phyloP scores from a whole-genome alignment of 92 coral and sea anemone species.

The Palythoa grandis region DNA sequence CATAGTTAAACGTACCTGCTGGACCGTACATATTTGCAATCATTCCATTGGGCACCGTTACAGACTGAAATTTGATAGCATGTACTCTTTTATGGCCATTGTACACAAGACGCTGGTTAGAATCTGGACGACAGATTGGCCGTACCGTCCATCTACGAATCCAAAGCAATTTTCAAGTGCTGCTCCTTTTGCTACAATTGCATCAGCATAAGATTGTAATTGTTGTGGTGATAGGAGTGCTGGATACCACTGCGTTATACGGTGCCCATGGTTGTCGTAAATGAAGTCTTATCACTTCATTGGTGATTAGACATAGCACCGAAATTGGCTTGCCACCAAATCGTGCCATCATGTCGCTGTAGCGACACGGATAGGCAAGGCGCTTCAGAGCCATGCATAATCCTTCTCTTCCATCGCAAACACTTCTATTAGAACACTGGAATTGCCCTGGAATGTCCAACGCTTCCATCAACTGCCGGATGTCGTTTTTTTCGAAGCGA shows the following conservation, averaged over 20 bases:
- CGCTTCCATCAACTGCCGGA: background rate
- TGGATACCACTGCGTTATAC: constrained; percentile 5
- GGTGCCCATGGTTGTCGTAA: constrained; percentile 7
- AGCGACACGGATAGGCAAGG: background rate
- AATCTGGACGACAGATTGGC: background rate
- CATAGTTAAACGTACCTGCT: constrained; percentile 4
- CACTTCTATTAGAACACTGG: constrained; percentile 8
- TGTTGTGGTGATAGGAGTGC: constrained; percentile 2
- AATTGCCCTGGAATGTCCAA: constrained; percentile 33
- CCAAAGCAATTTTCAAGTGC: constrained; percentile 4
- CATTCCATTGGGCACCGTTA: constrained; percentile 7
- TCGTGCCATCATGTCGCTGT: background rate
- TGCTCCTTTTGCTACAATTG: background rate
- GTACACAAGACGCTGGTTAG: background rate
- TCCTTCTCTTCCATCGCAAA: background rate
- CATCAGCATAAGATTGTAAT: constrained; percentile 2
- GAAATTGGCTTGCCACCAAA: constrained; percentile 5
- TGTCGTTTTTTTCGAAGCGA: constrained; percentile 23
- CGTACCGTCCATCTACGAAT: constrained; percentile 1
- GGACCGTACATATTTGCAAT: constrained; percentile 14
- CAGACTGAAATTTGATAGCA: background rate
- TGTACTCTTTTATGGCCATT: constrained; percentile 22
- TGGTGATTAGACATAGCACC: background rate
- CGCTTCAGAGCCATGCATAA: background rate
- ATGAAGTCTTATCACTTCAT: constrained; percentile 10